phyloP scores from a whole-genome alignment of 53 echinoderm and acorn worm species.

The Mesocentrotus franciscanus region DNA sequence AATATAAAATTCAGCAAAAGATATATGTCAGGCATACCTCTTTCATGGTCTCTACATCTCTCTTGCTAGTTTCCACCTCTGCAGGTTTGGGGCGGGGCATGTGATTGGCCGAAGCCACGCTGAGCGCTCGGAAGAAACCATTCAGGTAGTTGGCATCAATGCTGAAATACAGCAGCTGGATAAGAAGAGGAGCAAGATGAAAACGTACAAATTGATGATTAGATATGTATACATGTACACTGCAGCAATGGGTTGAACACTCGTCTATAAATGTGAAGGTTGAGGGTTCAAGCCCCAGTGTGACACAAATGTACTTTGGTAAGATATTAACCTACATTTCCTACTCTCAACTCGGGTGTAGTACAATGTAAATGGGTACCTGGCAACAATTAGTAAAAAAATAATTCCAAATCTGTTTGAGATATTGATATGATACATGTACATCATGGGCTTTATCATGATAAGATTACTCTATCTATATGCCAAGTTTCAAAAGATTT shows the following conservation, averaged over 20 bases:
- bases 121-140: constrained; percentile 96
- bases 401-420: too few relatives aligned
- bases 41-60: constrained; percentile 75
- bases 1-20: neutral
- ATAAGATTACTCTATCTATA: too few relatives aligned
- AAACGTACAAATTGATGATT: neutral
- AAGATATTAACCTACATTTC: too few relatives aligned
- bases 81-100: constrained; percentile 90
- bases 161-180: constrained; percentile 92
- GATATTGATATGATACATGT: too few relatives aligned
- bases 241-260: neutral
- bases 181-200: neutral
- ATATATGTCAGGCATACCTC: constrained; percentile 60
- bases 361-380: too few relatives aligned
- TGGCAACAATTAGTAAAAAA: too few relatives aligned
- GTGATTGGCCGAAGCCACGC: constrained; percentile 83
- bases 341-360: too few relatives aligned
- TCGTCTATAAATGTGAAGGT: too few relatives aligned
- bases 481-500: too few relatives aligned
- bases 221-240: neutral
- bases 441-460: too few relatives aligned
- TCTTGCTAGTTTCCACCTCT: constrained; percentile 69
- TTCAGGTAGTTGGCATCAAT: constrained; percentile 78
- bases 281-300: too few relatives aligned
- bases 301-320: too few relatives aligned